Evolutionary conservation across 2,888 invertebrate species (phyloP).

Genomic region (Liopterus haemorrhoidalis): DNA sequence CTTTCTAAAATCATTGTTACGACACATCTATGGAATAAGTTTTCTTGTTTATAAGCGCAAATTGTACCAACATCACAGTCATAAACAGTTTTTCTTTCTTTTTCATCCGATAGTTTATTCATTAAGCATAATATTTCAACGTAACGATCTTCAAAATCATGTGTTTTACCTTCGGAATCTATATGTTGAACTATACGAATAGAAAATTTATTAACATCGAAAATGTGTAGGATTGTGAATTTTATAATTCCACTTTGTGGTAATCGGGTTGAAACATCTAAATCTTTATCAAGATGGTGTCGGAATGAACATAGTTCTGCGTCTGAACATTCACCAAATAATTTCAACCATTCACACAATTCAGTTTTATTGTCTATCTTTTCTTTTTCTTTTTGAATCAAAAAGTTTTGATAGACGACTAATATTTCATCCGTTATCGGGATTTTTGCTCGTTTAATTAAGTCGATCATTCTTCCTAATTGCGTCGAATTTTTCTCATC

Average conservation of each 20-base stretch:
- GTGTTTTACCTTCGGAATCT: constrained; percentile 33
- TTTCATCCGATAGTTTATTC: constrained; percentile 32
- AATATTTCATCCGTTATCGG: constrained; percentile 40
- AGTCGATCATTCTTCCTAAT: constrained; percentile 55
- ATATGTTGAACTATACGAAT: constrained; percentile 51
- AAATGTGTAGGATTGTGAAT: constrained; percentile 53
- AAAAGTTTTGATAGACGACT: constrained; percentile 35
- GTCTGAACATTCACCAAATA: constrained; percentile 60
- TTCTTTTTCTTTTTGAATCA: constrained; percentile 43
- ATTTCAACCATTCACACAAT: constrained; percentile 57
- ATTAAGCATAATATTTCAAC: constrained; percentile 35
- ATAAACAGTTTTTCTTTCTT: constrained; percentile 33
- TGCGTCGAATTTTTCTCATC: constrained; percentile 56
- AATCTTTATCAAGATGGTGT: constrained; percentile 55
- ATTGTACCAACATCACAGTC: constrained; percentile 51
- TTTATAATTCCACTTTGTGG: constrained; percentile 52
- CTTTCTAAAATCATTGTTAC: constrained; percentile 47
- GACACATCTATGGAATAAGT: constrained; percentile 52
- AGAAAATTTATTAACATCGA: constrained; percentile 58
- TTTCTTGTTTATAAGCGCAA: constrained; percentile 51
- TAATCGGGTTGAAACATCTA: constrained; percentile 50
- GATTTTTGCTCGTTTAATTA: constrained; percentile 48
- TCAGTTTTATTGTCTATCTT: constrained; percentile 46
- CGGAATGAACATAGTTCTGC: constrained; percentile 53
- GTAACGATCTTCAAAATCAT: constrained; percentile 31